phyloP scores from a whole-genome alignment of 2,888 invertebrate genomes.

The Limnephilus auricula region DNA sequence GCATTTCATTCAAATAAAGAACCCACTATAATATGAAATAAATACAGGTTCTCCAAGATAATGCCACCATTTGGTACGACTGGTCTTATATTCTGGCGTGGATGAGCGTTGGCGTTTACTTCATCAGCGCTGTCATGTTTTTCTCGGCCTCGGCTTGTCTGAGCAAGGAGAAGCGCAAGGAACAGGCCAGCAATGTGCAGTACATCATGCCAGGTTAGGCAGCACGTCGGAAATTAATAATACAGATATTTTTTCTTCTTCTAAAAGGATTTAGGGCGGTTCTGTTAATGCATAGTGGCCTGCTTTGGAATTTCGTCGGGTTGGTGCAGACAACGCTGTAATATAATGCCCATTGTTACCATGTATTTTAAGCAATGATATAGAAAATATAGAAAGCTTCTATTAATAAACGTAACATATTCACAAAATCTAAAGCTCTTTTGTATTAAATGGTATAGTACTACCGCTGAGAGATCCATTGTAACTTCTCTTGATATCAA shows the following conservation, averaged over 20 bases:
- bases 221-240: conserved; percentile 68
- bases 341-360: conserved; percentile 42
- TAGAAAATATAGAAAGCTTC: background rate
- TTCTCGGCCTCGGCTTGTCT: conserved; percentile 89
- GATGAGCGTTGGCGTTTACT: conserved; percentile 87
- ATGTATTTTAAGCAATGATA: conserved; percentile 6
- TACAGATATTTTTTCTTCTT: background rate
- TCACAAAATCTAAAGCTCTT: background rate
- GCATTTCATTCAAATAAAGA: background rate
- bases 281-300: conserved; percentile 51
- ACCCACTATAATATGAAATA: conserved; percentile 24
- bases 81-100: conserved; percentile 93
- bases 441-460: background rate
- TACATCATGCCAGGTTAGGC: conserved; percentile 92
- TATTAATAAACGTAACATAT: background rate
- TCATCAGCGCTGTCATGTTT: conserved; percentile 87
- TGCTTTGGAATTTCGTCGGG: conserved; percentile 58
- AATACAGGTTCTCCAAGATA: conserved; percentile 83
- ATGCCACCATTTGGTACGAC: conserved; percentile 86
- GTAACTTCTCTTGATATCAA: too few relatives aligned
- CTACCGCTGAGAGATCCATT: background rate
- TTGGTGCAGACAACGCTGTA: conserved; percentile 60
- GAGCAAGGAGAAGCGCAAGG: conserved; percentile 85
- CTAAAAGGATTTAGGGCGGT: conserved; percentile 48
- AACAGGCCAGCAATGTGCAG: conserved; percentile 88